phyloP scores from a whole-genome alignment of 2,888 invertebrate genomes.

The Acanthosepion lycidas region DNA sequence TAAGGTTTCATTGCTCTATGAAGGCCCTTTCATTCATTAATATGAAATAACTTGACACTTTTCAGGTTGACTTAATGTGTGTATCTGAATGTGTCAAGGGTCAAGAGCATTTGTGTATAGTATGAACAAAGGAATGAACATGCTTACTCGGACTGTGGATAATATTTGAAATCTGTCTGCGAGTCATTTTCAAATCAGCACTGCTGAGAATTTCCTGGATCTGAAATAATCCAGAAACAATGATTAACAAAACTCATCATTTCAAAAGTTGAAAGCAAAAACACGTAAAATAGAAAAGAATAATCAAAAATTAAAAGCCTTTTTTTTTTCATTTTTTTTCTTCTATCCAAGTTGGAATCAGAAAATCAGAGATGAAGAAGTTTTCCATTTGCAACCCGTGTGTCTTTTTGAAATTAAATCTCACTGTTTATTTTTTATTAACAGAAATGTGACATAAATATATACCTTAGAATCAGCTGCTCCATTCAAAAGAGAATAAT shows the following conservation, averaged over 20 bases:
- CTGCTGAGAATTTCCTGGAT: constrained; percentile 37
- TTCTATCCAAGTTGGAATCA: neutral
- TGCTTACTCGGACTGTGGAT: constrained; percentile 45
- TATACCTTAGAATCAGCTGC: constrained; percentile 45
- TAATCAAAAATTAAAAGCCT: neutral
- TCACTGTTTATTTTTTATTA: neutral
- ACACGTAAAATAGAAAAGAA: neutral
- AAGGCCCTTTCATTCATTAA: too few species aligned
- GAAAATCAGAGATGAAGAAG: neutral
- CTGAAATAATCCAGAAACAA: constrained; percentile 2
- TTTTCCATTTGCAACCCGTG: neutral
- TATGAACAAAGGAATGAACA: neutral
- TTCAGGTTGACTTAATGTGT: too few species aligned
- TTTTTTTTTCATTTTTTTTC: neutral
- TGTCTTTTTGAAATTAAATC: neutral
- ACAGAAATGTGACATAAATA: neutral
- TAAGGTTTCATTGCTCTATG: too few species aligned
- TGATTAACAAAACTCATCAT: neutral
- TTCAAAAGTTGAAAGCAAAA: neutral
- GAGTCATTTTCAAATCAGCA: constrained; percentile 37
- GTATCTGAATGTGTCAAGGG: too few species aligned
- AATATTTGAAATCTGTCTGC: neutral
- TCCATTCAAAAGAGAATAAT: constrained; percentile 43
- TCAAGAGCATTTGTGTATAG: too few species aligned
- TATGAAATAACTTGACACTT: too few species aligned